Conservation (phyloP, 2,113 vertebrate genomes). For the Hippoglossus stenolepis region DNA sequence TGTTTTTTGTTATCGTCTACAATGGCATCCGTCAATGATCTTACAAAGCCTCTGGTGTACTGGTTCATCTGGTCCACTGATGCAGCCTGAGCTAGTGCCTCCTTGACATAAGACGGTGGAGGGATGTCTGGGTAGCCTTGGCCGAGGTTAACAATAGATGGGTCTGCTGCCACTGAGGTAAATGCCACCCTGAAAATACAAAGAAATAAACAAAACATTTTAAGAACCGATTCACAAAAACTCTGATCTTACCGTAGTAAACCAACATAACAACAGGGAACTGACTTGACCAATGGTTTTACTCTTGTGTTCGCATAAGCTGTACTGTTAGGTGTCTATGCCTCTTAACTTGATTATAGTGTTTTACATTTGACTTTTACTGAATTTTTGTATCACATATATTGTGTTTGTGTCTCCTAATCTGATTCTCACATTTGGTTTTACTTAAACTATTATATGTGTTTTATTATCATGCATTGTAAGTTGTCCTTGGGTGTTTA, state of each 20-base stretch:
- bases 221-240: not conserved
- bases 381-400: too few species aligned
- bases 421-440: too few species aligned
- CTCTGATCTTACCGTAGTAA: not conserved
- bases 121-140: conserved; percentile 93
- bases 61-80: conserved; percentile 90
- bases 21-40: conserved; percentile 45
- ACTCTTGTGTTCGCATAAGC: too few species aligned
- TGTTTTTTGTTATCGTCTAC: not conserved
- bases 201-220: not conserved
- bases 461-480: too few species aligned
- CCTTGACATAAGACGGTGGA: conserved; percentile 90
- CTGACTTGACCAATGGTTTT: too few species aligned
- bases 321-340: too few species aligned
- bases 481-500: too few species aligned
- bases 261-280: too few species aligned
- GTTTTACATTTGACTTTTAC: too few species aligned
- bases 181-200: conserved; percentile 87
- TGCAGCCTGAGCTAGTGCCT: conserved; percentile 86
- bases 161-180: conserved; percentile 90
- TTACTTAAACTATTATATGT: too few species aligned
- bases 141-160: conserved; percentile 92
- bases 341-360: too few species aligned
- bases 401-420: too few species aligned
- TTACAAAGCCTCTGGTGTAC: conserved; percentile 96